Evolutionary conservation across 2,797 vertebrate genomes (phyloP).

Genomic region (Ctenochaetus hawaiiensis): DNA sequence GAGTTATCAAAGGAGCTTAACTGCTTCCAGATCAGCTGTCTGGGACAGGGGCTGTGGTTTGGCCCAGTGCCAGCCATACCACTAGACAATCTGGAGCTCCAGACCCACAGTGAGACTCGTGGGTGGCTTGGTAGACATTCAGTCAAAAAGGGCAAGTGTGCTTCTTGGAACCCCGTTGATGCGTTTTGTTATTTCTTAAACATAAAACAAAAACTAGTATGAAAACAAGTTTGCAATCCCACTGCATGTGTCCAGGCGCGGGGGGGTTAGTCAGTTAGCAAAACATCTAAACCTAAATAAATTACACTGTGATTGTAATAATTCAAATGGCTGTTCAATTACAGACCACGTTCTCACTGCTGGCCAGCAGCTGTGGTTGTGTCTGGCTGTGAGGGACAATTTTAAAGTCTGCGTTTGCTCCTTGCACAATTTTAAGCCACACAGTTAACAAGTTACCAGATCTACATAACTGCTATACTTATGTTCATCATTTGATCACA

Average conservation of each 20-base stretch:
- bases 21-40: constrained; percentile 73
- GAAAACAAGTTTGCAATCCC: background rate
- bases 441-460: background rate
- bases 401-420: background rate
- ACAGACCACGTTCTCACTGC: constrained; percentile 14
- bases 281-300: constrained; percentile 15
- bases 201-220: background rate
- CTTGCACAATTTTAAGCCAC: constrained; percentile 4
- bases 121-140: background rate
- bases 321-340: constrained; percentile 8
- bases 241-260: background rate
- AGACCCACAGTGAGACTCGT: background rate
- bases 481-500: background rate
- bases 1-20: constrained; percentile 61
- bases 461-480: constrained; percentile 11
- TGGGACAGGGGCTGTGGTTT: constrained; percentile 59
- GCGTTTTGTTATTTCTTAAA: background rate
- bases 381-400: constrained; percentile 6
- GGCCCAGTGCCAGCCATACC: constrained; percentile 56
- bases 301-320: constrained; percentile 31
- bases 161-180: constrained; percentile 1
- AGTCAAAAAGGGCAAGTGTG: background rate
- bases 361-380: constrained; percentile 32
- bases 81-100: constrained; percentile 26
- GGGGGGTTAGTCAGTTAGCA: background rate